Base-by-base conservation (phyloP, 37 sponge, comb jelly and placozoan genomes). In the Spongia lamella region DNA sequence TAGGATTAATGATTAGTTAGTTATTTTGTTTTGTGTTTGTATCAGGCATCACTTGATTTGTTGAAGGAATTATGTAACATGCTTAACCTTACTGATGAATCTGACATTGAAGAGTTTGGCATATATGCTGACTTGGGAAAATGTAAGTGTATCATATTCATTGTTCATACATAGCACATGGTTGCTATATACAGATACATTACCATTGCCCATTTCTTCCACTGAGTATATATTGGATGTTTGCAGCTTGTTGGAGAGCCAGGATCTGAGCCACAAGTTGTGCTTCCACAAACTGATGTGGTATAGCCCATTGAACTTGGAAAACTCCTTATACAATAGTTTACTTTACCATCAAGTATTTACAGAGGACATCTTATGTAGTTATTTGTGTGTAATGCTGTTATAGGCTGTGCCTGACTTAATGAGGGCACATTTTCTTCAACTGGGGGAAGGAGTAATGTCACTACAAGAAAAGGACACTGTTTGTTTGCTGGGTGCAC, bases 221-320 rank as follows among this genome's bases (percentile, higher is more conserved):
- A 2, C 34, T 6, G 84, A 84, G 63, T 89, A 89, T 80, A 36
- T 89, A 33, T 50, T 73, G 16, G 89, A 89, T 36, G 61, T 79
- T 20, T 73, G 63, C 13, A 47, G 56, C 71, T 59, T 79, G 76
- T 43, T 84, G 56, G 84, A 89, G 54, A 73, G 63, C 0, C 68
- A 84, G 35, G 40, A 27, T 1, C 38, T 79, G 20, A 60, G 63
- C 29, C 79, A 67, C 62, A 61, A 20, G 50, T 40, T 89, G 17
- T 84, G 38, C 64, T 89, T 89, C 68, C 84, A 68, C n/a, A 79
- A 72, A 62, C 32, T 57, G 36, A 7, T 84, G 31, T 89, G 89
- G 89, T 59, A 76, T 33, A 61, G 38, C 7, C 76, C 79, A 37
- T 21, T 72, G 27, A 79, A 64, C 27, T 38, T 79, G 34, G 72